phyloP scores from a whole-genome alignment of 2,888 invertebrate species.

The Eumerus sabulonum region DNA sequence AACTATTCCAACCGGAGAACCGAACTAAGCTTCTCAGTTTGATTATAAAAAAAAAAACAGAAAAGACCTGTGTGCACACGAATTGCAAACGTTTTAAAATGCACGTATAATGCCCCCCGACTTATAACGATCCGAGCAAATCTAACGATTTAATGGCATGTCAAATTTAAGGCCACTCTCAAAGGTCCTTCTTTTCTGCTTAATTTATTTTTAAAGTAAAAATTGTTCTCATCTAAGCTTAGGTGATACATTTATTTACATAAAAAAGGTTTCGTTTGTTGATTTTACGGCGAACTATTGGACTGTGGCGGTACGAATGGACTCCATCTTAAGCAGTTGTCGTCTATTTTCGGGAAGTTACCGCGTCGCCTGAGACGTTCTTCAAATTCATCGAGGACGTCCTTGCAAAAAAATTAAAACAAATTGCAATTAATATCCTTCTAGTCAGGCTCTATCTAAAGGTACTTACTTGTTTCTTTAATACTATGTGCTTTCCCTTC shows the following conservation, averaged over 20 bases:
- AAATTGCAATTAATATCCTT: not conserved
- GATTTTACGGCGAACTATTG: slow-evolving; percentile 74
- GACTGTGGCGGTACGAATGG: slow-evolving; percentile 84
- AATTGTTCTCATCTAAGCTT: too few species aligned
- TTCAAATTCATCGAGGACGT: slow-evolving; percentile 94
- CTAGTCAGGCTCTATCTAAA: too few species aligned
- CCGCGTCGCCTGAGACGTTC: slow-evolving; percentile 89
- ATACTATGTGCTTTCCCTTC: slow-evolving; percentile 98
- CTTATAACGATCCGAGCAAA: slow-evolving; percentile 36
- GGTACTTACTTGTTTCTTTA: slow-evolving; percentile 90
- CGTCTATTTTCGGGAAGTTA: slow-evolving; percentile 93
- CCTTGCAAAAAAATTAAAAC: slow-evolving; percentile 77
- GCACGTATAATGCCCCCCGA: slow-evolving; percentile 1
- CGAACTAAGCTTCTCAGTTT: slow-evolving; percentile 28
- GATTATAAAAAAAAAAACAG: slow-evolving; percentile 60
- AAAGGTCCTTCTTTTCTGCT: too few species aligned
- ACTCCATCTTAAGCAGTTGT: slow-evolving; percentile 92
- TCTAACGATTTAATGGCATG: too few species aligned
- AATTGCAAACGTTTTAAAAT: slow-evolving; percentile 16
- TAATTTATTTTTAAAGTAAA: too few species aligned
- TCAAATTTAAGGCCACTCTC: too few species aligned
- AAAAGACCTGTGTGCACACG: slow-evolving; percentile 49
- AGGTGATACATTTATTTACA: too few species aligned
- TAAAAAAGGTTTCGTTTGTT: too few species aligned
- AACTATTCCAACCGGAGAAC: slow-evolving; percentile 50